Conservation (phyloP, 2,797 vertebrate genomes). For the Pteronotus mesoamericanus region DNA sequence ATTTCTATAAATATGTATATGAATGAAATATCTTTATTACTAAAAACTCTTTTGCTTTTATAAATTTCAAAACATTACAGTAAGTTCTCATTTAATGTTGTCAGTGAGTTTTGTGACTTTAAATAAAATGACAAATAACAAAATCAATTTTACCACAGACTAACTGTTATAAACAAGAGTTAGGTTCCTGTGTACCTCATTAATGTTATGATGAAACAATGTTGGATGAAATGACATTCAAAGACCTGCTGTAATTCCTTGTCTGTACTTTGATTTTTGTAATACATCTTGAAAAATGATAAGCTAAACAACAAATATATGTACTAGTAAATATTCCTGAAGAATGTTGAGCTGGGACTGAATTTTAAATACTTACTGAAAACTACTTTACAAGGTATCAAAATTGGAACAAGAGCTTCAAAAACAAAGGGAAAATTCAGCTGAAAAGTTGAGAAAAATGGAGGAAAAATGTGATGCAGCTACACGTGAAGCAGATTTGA, state of each 20-base stretch:
- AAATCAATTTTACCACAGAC: background rate
- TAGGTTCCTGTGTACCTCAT: background rate
- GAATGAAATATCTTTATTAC: slow-evolving; percentile 33
- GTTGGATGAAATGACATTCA: background rate
- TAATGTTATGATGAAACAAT: background rate
- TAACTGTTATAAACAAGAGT: background rate
- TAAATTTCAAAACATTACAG: background rate
- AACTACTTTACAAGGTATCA: slow-evolving; percentile 84
- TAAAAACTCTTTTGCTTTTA: slow-evolving; percentile 14
- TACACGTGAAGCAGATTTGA: slow-evolving; percentile 81
- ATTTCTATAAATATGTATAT: background rate
- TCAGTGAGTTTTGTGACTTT: background rate
- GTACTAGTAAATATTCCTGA: background rate
- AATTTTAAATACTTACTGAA: slow-evolving; percentile 50
- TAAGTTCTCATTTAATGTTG: background rate
- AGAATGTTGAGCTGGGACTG: slow-evolving; percentile 33
- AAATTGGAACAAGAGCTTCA: slow-evolving; percentile 90
- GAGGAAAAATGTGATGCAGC: slow-evolving; percentile 82
- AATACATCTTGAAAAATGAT: slow-evolving; percentile 4
- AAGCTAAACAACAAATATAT: background rate
- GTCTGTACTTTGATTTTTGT: slow-evolving; percentile 30
- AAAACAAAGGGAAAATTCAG: slow-evolving; percentile 82
- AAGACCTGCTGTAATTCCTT: background rate
- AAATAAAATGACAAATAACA: background rate
- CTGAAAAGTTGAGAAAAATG: slow-evolving; percentile 83